Base-by-base conservation (phyloP, 2,113 vertebrate genomes). In the Tetraodon nigroviridis region DNA sequence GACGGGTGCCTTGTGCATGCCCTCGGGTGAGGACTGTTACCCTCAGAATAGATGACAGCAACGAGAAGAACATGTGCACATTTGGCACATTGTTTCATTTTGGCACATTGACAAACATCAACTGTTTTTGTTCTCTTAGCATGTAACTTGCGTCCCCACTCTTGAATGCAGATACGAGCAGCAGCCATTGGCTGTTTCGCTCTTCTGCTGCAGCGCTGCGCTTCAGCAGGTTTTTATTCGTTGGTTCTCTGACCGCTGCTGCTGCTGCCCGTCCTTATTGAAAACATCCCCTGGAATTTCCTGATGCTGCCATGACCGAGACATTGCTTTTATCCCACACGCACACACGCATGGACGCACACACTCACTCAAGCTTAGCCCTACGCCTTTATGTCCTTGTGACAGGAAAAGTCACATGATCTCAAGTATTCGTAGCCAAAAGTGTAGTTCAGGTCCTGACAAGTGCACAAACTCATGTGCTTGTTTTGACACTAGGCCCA, bases 281-380 rank as follows among this genome's bases (percentile, higher is more conserved):
- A 87, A 89, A 90, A 89, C 88, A 91, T 90, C 86, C 86, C 69
- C 55, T 84, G 88, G 86, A 90, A 90, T 91, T 89, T 91, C 86
- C 86, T 89, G 77, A 79, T 48, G 61, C 76, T 68, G 79, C 86
- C 83, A 51, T 61, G 68, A 75, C 85, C 67, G 41, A 78, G 80
- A 73, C 75, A 69, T 61, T 64, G 18, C 69, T 75, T 68, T 50
- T 22, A 40, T 56, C 63, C 56, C 68, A 44, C 19, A 61, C 51
- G 46, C 62, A 1, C 53, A 40, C 66, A 48, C 58, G 1, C 8
- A 32, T 47, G 19, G 54, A 64, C 60, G 53, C 58, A 45, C 27
- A 47, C 67, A 61, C 24, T 1, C 24, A 27, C 24, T 1, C 24
- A 67, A 57, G 56, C 55, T 37, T 12, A 37, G 32, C 64, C 54